phyloP scores from a whole-genome alignment of 2,888 invertebrate genomes.

The Theristus sp. region DNA sequence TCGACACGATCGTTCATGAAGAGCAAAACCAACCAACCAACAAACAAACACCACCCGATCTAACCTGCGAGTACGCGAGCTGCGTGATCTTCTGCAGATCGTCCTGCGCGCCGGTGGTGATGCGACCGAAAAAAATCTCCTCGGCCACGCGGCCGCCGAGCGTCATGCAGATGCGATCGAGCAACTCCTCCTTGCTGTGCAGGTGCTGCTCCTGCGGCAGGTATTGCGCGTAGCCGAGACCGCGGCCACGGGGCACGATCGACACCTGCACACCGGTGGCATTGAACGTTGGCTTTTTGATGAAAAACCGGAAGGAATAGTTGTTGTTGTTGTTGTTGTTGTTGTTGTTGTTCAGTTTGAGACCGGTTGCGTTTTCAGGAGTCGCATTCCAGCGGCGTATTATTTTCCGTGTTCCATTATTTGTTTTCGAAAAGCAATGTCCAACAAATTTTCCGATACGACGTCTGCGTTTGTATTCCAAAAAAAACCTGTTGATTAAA shows the following conservation, averaged over 20 bases:
- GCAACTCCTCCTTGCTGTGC: conserved; percentile 72
- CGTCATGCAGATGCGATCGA: conserved; percentile 79
- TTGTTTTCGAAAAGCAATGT: no score
- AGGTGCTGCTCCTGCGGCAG: conserved; percentile 94
- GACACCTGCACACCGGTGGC: conserved; percentile 43
- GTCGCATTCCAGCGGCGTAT: no score
- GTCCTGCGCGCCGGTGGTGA: conserved; percentile 96
- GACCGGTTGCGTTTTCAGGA: no score
- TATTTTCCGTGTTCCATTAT: no score
- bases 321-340: background rate
- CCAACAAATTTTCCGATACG: no score
- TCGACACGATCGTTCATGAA: no score
- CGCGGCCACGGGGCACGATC: conserved; percentile 93
- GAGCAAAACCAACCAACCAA: no score
- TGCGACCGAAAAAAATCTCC: conserved; percentile 79
- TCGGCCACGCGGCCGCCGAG: conserved; percentile 93
- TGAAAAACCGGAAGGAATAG: background rate
- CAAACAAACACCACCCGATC: no score
- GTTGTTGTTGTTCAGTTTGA: no score
- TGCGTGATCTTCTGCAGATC: conserved; percentile 94
- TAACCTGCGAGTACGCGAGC: conserved; percentile 86
- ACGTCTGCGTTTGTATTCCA: no score
- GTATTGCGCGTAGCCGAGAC: conserved; percentile 95
- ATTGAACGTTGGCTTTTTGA: background rate
- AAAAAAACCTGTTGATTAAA: no score